Evolutionary conservation across 2,113 vertebrate genomes (phyloP).

Genomic region (Xenopus borealis): DNA sequence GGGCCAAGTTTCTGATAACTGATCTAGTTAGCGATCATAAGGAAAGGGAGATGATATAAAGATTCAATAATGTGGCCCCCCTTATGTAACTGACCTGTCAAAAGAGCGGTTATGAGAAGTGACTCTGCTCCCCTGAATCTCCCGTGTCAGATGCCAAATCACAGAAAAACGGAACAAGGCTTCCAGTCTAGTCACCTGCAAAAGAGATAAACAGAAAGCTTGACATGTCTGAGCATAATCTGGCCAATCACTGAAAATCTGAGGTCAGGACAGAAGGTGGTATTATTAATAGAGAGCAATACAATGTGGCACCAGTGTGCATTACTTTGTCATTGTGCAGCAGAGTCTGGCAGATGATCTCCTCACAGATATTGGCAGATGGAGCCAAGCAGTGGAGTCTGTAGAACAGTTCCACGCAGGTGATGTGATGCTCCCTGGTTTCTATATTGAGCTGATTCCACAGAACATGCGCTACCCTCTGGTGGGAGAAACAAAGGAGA

Average conservation of each 20-base stretch:
- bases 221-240: too few relatives aligned
- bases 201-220: too few relatives aligned
- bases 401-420: slow-evolving; percentile 92
- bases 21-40: too few relatives aligned
- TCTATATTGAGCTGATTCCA: slow-evolving; percentile 91
- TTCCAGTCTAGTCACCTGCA: slow-evolving; percentile 81
- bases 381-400: slow-evolving; percentile 92
- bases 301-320: not conserved
- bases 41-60: too few relatives aligned
- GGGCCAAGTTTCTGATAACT: too few relatives aligned
- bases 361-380: slow-evolving; percentile 85
- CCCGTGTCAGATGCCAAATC: slow-evolving; percentile 94
- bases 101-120: slow-evolving; percentile 88
- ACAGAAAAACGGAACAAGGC: slow-evolving; percentile 90
- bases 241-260: too few relatives aligned
- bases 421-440: slow-evolving; percentile 82
- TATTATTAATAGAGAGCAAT: too few relatives aligned
- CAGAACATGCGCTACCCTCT: slow-evolving; percentile 85
- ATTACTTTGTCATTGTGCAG: slow-evolving; percentile 83
- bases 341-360: slow-evolving; percentile 89
- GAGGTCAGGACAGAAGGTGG: too few relatives aligned
- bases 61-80: too few relatives aligned
- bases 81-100: slow-evolving; percentile 67
- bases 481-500: slow-evolving; percentile 15
- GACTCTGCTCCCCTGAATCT: slow-evolving; percentile 83